These are phyloP conservation scores for Notamacropus eugenii DNA, from an alignment of 2,797 vertebrate genomes.

Conservation along the genomic window DNA sequence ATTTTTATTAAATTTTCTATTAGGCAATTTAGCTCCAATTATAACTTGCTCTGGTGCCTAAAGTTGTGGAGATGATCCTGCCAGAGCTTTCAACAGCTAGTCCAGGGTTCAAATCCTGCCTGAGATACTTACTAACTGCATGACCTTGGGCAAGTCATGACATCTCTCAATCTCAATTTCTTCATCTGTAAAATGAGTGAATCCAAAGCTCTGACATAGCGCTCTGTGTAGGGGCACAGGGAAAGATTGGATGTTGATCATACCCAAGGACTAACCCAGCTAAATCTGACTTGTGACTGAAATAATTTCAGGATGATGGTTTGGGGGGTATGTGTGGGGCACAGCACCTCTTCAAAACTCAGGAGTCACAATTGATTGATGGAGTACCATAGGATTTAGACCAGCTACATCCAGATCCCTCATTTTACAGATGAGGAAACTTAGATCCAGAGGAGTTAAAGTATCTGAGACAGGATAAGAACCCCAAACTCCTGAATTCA, in stretches of 20 bases:
- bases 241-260: not conserved
- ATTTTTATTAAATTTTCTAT: not conserved
- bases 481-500: not conserved
- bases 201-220: not conserved
- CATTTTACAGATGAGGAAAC: not conserved
- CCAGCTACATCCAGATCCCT: not conserved
- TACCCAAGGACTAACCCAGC: not conserved
- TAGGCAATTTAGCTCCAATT: not conserved
- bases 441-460: not conserved
- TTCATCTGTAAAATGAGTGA: not conserved
- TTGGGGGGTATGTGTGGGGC: not conserved
- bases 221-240: not conserved
- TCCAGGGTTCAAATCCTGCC: not conserved
- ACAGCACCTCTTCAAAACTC: not conserved
- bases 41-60: not conserved
- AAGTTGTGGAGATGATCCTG: not conserved
- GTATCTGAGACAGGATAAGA: not conserved
- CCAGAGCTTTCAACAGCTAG: not conserved
- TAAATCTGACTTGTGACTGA: not conserved
- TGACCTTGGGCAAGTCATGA: not conserved
- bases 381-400: not conserved
- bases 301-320: not conserved
- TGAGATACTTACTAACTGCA: not conserved
- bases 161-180: not conserved
- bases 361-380: not conserved